Evolutionary conservation across 2,888 invertebrate genomes (phyloP), one percentile per base, ranked within the genome.

Genomic region (Anticlea derivata): DNA sequence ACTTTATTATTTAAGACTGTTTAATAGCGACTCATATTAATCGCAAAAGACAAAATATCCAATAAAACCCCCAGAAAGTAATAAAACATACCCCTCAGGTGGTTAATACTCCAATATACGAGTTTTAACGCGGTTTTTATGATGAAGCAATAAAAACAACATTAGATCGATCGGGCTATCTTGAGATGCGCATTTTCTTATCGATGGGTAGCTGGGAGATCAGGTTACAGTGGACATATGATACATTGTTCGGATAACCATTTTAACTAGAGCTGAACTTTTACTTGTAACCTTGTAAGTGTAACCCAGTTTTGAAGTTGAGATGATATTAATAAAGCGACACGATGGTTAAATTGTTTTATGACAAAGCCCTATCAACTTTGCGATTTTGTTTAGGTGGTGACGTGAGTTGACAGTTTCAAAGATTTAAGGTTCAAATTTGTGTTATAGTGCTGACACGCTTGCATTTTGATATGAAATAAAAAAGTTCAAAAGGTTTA

Each of bases 71-170:
- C 29, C 5, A 27, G 13, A n/a, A n/a, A 26, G 47, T 38, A 38
- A 60, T 62, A 60, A 61, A 56, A 48, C 33, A 46, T 24, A 38
- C 52, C 58, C 24, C 50, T 45, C 47, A 65, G 65, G 61, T 68
- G 61, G 65, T 63, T 64, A 60, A 61, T 60, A 65, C 58, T 56
- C 50, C 60, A 48, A 58, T 54, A 61, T 59, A 66, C 54, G 52
- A 55, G 58, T 61, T 70, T 67, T 73, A 70, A 70, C 74, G 63
- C 52, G 7, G 34, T 29, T 70, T 74, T 74, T 72, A 74, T 70
- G 72, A 65, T 57, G 53, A 43, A 47, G 58, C 61, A 74, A 73
- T 78, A 78, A 76, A 76, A 75, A 62, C 40, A 48, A 62, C 70
- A 75, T 77, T 74, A 72, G 60, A 63, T 69, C 69, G 62, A 68